Base-by-base conservation (phyloP, 2,797 vertebrate genomes). In the Oophaga sylvatica region DNA sequence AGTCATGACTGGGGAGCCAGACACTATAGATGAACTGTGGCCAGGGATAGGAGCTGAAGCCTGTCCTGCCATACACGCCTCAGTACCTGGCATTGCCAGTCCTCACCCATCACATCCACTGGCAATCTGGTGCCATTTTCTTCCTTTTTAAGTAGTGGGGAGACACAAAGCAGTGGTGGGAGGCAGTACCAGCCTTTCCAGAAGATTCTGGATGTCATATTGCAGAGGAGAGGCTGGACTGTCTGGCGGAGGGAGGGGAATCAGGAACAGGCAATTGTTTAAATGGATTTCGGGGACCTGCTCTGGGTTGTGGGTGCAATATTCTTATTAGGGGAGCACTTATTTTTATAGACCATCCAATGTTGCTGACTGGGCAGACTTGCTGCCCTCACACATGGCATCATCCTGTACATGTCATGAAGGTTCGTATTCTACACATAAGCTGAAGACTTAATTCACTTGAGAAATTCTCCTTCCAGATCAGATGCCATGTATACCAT, bases 181-280 rank as follows among this genome's bases (percentile, higher is more conserved):
- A 97, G 97, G 95, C 96, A 96, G 96, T 94, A 95, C 93, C 96
- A 95, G 94, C 93, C 94, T 92, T 95, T 98, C 97, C 94, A 96
- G 98, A 99, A 99, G 95, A 96, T 98, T 98, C 95, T 93, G 92
- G 94, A 93, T 99, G 96, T 96, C 96, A 95, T 96, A 96, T 95
- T 97, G 96, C 97, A 97, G 96, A 95, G 95, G 94, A 95, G 93
- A 94, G 95, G 94, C 95, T 95, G 93, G 94, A 94, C 94, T 94
- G 93, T 93, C 94, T 92, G 94, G 93, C 92, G 94, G 93, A 94
- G 95, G 95, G 88, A 88, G 90, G 88, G 90, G 94, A 31, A 62
- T 68, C n/a, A 8, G 53, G 57, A 57, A 56, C 65, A 77, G 77
- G 71, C 85, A 87, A 68, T 63, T 84, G 89, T 87, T 90, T 76